Evolutionary conservation across 2,113 vertebrate genomes (phyloP).

Genomic region (Chaenocephalus aceratus): DNA sequence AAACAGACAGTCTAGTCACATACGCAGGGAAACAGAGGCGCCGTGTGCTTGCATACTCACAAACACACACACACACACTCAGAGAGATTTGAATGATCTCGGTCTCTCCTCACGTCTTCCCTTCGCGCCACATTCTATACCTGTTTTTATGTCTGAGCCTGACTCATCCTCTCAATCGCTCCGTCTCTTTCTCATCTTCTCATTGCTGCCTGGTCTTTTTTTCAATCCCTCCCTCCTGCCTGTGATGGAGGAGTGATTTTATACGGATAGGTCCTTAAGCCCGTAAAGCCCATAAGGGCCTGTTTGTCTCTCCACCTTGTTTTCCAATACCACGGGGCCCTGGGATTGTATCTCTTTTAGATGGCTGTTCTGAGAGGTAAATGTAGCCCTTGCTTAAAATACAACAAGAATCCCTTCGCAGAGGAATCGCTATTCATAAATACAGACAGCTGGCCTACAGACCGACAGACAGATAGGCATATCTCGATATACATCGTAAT

Average conservation of each 20-base stretch:
- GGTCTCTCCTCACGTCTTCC: conserved; percentile 70
- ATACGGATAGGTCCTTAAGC: conserved; percentile 73
- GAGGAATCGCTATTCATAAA: conserved; percentile 43
- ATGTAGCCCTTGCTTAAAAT: conserved; percentile 38
- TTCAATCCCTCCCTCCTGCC: conserved; percentile 64
- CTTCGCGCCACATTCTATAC: conserved; percentile 68
- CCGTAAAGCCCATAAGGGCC: conserved; percentile 68
- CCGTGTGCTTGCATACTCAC: conserved; percentile 38
- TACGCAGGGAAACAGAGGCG: conserved; percentile 61
- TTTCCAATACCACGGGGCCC: conserved; percentile 56
- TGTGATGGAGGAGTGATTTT: conserved; percentile 77
- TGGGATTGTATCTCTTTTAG: conserved; percentile 58
- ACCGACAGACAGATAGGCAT: not conserved
- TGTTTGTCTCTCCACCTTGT: conserved; percentile 69
- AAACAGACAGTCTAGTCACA: conserved; percentile 78
- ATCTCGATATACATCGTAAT: conserved; percentile 7
- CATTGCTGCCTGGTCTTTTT: conserved; percentile 72
- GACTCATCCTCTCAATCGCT: conserved; percentile 78
- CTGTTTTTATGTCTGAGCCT: conserved; percentile 79
- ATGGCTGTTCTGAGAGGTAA: conserved; percentile 40
- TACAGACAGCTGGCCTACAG: not conserved
- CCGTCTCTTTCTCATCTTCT: conserved; percentile 74
- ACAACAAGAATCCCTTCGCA: conserved; percentile 25
- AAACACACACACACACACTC: conserved; percentile 25
- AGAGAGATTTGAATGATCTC: conserved; percentile 70